These are phyloP conservation scores for Epinephelus lanceolatus DNA, from an alignment of 2,113 vertebrate genomes.

Conservation along the genomic window DNA sequence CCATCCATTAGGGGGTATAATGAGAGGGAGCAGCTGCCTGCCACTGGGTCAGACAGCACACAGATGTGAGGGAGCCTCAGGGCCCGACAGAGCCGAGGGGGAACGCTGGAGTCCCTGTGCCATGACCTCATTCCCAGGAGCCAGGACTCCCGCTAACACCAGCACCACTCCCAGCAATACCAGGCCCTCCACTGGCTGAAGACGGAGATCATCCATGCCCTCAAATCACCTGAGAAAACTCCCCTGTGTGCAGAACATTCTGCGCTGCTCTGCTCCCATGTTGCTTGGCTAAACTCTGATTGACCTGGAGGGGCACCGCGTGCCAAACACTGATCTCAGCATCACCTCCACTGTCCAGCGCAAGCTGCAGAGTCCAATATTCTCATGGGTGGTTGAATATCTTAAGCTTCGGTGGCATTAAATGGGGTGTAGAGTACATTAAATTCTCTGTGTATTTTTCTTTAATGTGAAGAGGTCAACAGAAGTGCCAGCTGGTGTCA, in stretches of 20 bases:
- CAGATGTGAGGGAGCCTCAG: constrained; percentile 75
- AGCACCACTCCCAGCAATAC: constrained; percentile 14
- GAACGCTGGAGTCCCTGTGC: constrained; percentile 31
- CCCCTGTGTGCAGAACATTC: not conserved
- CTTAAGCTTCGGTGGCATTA: constrained; percentile 42
- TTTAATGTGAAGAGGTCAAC: constrained; percentile 35
- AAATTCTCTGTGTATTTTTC: constrained; percentile 38
- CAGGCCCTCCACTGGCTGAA: constrained; percentile 25
- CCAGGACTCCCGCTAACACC: constrained; percentile 48
- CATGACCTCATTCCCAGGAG: constrained; percentile 70
- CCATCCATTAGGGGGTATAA: constrained; percentile 82
- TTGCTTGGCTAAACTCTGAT: constrained; percentile 65
- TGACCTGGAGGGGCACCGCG: constrained; percentile 48
- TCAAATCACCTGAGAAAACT: constrained; percentile 50
- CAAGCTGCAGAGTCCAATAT: constrained; percentile 58
- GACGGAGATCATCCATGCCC: constrained; percentile 48
- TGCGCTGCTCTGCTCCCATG: not conserved
- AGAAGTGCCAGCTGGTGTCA: constrained; percentile 27
- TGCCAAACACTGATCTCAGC: constrained; percentile 70
- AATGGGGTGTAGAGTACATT: constrained; percentile 55
- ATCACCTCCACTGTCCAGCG: constrained; percentile 40
- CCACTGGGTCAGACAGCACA: constrained; percentile 71
- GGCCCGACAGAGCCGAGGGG: constrained; percentile 35
- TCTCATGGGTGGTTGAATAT: constrained; percentile 56
- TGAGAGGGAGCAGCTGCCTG: constrained; percentile 84